Percentiles rank a stretch among this genome's conserved stretches.
These are phyloP conservation scores for Arvicanthis niloticus DNA, from an alignment of 2,113 vertebrate genomes.

Conservation along the genomic window DNA sequence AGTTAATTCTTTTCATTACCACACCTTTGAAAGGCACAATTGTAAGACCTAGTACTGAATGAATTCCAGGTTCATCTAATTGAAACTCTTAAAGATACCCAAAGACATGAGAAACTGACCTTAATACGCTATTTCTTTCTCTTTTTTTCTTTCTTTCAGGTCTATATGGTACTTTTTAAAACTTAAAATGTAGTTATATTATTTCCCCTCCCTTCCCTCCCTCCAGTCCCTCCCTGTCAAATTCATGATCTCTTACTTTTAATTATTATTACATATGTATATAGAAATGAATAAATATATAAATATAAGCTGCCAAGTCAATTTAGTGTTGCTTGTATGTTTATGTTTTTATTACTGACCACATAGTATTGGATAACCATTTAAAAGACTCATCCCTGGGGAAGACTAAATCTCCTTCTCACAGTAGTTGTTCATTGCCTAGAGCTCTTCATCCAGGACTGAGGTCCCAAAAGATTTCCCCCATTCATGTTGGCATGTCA, in stretches of 20 bases:
- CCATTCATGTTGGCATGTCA: background rate
- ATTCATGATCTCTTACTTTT: background rate
- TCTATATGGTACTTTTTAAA: no score
- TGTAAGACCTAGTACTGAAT: constrained; percentile 21
- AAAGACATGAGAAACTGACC: background rate
- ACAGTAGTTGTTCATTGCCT: background rate
- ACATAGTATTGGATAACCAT: background rate
- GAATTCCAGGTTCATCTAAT: constrained; percentile 11
- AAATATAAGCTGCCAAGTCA: background rate
- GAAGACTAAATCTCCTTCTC: background rate
- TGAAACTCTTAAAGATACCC: constrained; percentile 29
- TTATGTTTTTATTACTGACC: background rate
- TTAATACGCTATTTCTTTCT: background rate
- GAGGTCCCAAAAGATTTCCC: background rate
- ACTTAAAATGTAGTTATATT: no score
- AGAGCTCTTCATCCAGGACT: background rate
- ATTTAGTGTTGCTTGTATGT: background rate
- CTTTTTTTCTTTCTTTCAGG: no score
- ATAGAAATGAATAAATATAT: background rate
- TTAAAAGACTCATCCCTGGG: background rate
- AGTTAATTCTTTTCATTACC: background rate
- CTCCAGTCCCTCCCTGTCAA: background rate
- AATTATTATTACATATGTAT: background rate
- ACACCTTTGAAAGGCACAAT: constrained; percentile 42
- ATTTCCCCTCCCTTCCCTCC: background rate